Evolutionary conservation across 2,797 vertebrate species (phyloP), one percentile per base, ranked within the genome.

Genomic region (Aphelocoma californica): DNA sequence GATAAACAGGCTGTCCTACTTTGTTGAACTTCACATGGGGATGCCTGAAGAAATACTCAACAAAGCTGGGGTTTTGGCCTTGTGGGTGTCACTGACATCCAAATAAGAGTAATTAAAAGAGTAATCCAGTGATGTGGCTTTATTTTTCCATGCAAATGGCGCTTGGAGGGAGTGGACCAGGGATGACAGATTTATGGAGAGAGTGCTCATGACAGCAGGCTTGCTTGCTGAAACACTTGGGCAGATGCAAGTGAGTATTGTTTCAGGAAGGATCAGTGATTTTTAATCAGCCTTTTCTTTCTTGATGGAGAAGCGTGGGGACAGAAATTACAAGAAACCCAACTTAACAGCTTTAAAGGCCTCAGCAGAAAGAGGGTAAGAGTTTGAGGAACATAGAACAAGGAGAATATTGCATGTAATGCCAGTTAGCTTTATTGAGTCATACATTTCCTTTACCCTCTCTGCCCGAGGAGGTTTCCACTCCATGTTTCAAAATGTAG

Each of bases 211-310:
- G 78, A 60, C 92, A 85, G 23, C 13, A 3, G 75, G 44, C 69
- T 92, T 23, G 5, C 88, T 95, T 95, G 95, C 95, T 97, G 96
- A 84, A 93, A 90, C 48, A 36, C 83, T 91, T 88, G 91, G 81
- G 58, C 79, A 96, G 88, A 85, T 92, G 91, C 78, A 88, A 96
- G 65, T 69, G 60, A 86, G 32, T 90, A 88, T 92, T 38, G 12
- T 96, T 91, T 97, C 58, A 81, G 96, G 95, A 97, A 93, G 83
- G 95, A 95, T 95, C 90, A 90, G 82, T 93, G 94, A 94, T 95
- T 94, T 79, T 84, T 75, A 71, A 58, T 88, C 56, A 94, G 65
- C 74, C 87, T 95, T 91, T 93, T 92, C 62, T 95, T 96, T 96
- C 81, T 93, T 95, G 66, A 16, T 73, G 69, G 84, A 95, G 92